These are phyloP conservation scores for Plebejus melissa DNA, from an alignment of 2,888 invertebrate species.

Conservation along the genomic window DNA sequence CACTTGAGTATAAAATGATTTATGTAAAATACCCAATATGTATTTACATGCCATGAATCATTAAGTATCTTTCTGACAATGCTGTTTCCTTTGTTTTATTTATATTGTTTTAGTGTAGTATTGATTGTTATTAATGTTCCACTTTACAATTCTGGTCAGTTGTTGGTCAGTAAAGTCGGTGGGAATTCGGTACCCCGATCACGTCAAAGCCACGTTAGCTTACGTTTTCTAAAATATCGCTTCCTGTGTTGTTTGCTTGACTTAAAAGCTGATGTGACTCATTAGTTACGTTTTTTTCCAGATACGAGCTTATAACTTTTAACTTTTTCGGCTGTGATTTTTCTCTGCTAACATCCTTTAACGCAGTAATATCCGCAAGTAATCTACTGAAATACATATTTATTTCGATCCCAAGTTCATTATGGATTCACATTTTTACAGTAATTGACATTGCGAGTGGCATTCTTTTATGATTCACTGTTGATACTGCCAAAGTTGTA, in stretches of 20 bases:
- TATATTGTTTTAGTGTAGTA: background rate
- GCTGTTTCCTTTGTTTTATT: constrained; percentile 7
- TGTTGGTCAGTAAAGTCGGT: constrained; percentile 4
- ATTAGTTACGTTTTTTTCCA: background rate
- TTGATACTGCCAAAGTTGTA: background rate
- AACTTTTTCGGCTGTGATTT: background rate
- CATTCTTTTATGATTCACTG: background rate
- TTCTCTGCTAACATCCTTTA: background rate
- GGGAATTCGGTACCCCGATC: constrained; percentile 11
- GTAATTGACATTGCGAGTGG: background rate
- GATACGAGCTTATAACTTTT: background rate
- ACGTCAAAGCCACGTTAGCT: constrained; percentile 15
- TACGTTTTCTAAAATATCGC: constrained; percentile 11
- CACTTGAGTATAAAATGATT: background rate
- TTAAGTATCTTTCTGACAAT: background rate
- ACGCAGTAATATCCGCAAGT: too few species aligned
- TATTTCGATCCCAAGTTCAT: background rate
- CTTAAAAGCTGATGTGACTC: background rate
- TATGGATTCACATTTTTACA: background rate
- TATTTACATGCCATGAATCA: too few species aligned
- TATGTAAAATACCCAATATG: background rate
- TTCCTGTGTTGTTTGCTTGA: constrained; percentile 15
- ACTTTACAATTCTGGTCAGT: constrained; percentile 23
- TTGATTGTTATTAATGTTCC: constrained; percentile 10
- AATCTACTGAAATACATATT: too few species aligned